A percentile compares a stretch with the other conserved stretches of the same genome.
phyloP scores from a whole-genome alignment of 2,888 invertebrate species.

The Catocala fraxini region DNA sequence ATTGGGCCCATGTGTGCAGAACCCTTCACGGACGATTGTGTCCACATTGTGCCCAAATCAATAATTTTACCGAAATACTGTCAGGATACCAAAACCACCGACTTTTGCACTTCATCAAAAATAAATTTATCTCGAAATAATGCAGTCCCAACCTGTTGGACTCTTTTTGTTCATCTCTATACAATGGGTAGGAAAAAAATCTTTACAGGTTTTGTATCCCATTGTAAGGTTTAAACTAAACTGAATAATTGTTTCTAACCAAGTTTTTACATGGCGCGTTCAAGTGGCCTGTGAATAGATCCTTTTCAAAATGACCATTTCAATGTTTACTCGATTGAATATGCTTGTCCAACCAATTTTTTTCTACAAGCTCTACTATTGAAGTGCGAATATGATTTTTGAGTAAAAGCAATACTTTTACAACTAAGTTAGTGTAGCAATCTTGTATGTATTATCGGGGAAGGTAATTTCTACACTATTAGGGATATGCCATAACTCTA shows the following conservation, averaged over 20 bases:
- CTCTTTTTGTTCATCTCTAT: conserved; percentile 59
- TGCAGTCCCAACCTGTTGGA: conserved; percentile 74
- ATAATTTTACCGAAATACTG: conserved; percentile 72
- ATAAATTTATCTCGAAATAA: conserved; percentile 81
- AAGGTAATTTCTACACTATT: too few relatives aligned
- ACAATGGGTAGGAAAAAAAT: conserved; percentile 66
- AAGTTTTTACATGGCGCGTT: conserved; percentile 62
- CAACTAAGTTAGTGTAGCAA: too few relatives aligned
- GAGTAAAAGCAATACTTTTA: background rate
- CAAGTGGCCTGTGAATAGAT: conserved; percentile 71
- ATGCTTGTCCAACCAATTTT: conserved; percentile 49
- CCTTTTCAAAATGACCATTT: conserved; percentile 59
- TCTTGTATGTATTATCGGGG: too few relatives aligned
- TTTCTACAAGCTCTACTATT: conserved; percentile 33
- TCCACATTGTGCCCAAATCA: conserved; percentile 73
- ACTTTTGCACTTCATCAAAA: conserved; percentile 87
- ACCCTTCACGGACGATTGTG: conserved; percentile 75
- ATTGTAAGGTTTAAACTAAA: conserved; percentile 68
- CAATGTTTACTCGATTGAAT: conserved; percentile 56
- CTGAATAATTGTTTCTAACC: conserved; percentile 82
- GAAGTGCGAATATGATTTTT: conserved; percentile 26
- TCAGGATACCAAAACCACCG: conserved; percentile 70
- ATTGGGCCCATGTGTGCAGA: conserved; percentile 83
- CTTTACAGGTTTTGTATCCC: conserved; percentile 59
- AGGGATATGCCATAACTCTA: too few relatives aligned